Base-by-base conservation (phyloP, 2,797 vertebrate genomes). In the Danio choprae region DNA sequence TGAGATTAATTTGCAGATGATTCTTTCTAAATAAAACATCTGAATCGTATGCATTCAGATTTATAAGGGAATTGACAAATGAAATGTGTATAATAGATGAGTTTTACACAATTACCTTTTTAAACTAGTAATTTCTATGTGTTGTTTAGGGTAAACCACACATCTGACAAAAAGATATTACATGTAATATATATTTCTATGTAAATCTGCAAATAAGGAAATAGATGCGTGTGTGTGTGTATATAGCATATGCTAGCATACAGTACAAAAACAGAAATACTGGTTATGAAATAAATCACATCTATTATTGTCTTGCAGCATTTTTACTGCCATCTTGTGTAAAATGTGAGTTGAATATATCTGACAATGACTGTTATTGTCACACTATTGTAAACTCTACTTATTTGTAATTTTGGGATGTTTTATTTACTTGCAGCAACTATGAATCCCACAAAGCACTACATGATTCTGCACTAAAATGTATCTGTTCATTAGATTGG, bases 71-170 rank as follows among this genome's bases (percentile, higher is more conserved):
- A 70, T 8, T n/a, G 7, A 72, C n/a, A 12, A 74, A 40, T 70
- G 48, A 43, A 84, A 53, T 51, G 71, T 50, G 16, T 44, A 22
- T 36, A 29, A 11, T 15, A 41, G 36, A 71, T 40, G 15, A 38
- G 40, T 62, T 62, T 40, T 16, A 38, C 15, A 40, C 59, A 16
- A 36, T 70, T 53, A n/a, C 71, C 85, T 79, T 60, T 40, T 2
- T 74, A 76, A 69, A 29, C 13, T 8, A 1, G 20, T 83, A 83
- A 81, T 87, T 80, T 41, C 10, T 83, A 82, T 83, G n/a, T 75
- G 18, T 79, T 88, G 84, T 84, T 89, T 69, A 80, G 83, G 79
- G 78, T 86, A 86, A 56, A 67, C 56, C 74, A 76, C 85, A 69
- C 5, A 12, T 29, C 6, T 69, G 10, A 51, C 46, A 38, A 50